Base-by-base conservation (phyloP, 2,113 vertebrate species). In the Chinchilla lanigera region DNA sequence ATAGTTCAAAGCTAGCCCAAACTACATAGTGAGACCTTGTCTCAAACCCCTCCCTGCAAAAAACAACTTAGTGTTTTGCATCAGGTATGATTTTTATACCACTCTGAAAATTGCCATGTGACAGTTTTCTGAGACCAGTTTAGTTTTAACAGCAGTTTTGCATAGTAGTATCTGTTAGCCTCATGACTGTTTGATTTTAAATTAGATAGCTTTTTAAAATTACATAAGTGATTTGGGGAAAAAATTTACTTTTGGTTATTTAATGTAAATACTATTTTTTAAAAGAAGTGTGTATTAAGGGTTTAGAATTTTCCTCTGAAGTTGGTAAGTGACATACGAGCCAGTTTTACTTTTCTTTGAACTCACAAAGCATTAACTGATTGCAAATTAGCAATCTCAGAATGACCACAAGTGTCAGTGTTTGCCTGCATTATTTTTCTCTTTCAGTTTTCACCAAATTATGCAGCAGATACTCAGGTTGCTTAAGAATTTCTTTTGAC, bases 351-450 rank as follows among this genome's bases (percentile, higher is more conserved):
- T 75, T 69, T 89, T 82, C 52, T 85, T 90, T 87, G 63, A 83
- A 75, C 24, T 87, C 17, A 44, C 2, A 88, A 71, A 93, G n/a
- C 54, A 22, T 20, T n/a, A 97, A 60, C 69, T 47, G 65, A 78
- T 95, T 96, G 82, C 91, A 97, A 96, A 98, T 90, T 4, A 97
- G 95, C 96, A 96, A 90, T 98, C 97, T 98, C 96, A 96, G 88
- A 97, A 81, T 97, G 98, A 95, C 98, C 98, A 99, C 98, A 97
- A 98, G 98, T 98, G 98, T 98, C 98, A 98, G 95, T 98, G 95
- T 98, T 87, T 98, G 97, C 95, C 96, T 95, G 56, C 61, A 80
- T 97, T 96, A 97, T 96, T 98, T 96, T 98, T 94, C 56, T 73
- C 73, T 84, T 77, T 41, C 93, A 35, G 47, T 87, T 98, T 97